Conservation (phyloP, 2,888 invertebrate species). For the Mesorhabditis sp. region DNA sequence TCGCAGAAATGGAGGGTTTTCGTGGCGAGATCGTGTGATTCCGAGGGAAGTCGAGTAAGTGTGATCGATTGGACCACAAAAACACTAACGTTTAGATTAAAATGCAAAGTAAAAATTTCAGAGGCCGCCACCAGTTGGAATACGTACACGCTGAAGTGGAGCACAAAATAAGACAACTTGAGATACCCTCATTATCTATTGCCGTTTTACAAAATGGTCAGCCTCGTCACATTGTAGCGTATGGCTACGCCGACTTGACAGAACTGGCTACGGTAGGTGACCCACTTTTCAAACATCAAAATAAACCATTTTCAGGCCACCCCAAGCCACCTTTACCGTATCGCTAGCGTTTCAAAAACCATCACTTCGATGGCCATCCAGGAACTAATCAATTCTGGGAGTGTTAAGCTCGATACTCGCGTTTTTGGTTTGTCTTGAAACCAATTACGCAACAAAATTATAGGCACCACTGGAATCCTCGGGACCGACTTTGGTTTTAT, state of each 20-base stretch:
- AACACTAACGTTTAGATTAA: no score
- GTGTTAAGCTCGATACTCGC: conserved; percentile 18
- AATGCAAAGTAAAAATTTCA: no score
- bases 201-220: conserved; percentile 20
- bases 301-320: conserved; percentile 18
- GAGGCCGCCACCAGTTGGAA: no score
- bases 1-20: conserved; percentile 10
- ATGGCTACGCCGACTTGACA: conserved; percentile 36
- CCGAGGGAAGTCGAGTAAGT: not conserved
- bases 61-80: no score
- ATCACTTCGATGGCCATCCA: conserved; percentile 39
- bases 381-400: conserved; percentile 24
- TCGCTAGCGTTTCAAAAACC: conserved; percentile 37
- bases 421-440: conserved; percentile 29
- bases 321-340: conserved; percentile 28
- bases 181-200: conserved; percentile 39
- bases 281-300: not conserved
- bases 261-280: conserved; percentile 15
- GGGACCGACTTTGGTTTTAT: conserved; percentile 2
- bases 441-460: not conserved
- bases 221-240: conserved; percentile 25
- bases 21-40: conserved; percentile 9
- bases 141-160: not conserved
- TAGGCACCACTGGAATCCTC: conserved; percentile 8
- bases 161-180: conserved; percentile 28